Conservation (phyloP, 2,888 invertebrate species). For the Taenaris catops region DNA sequence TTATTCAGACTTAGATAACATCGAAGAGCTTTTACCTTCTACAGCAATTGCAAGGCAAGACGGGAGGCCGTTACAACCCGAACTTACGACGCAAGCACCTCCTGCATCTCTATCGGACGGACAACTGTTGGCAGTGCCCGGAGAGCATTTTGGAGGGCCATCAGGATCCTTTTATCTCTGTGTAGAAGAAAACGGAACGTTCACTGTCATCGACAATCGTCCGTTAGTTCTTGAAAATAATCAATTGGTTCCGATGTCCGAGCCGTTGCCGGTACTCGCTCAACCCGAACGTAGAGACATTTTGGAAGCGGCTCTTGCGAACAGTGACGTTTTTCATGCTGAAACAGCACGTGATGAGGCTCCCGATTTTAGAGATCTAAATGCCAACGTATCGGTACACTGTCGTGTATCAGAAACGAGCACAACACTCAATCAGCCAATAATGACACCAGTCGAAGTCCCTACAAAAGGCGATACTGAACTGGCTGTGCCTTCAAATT, state of each 20-base stretch:
- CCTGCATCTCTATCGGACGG: slow-evolving; percentile 73
- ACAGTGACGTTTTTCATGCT: slow-evolving; percentile 85
- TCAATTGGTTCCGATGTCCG: slow-evolving; percentile 66
- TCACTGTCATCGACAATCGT: slow-evolving; percentile 86
- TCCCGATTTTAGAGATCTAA: slow-evolving; percentile 80
- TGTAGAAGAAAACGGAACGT: slow-evolving; percentile 84
- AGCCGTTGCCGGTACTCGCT: slow-evolving; percentile 41
- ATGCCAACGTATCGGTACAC: slow-evolving; percentile 76
- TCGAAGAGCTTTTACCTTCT: slow-evolving; percentile 67
- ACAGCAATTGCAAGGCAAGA: slow-evolving; percentile 64
- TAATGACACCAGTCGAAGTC: slow-evolving; percentile 90
- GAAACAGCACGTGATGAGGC: slow-evolving; percentile 74
- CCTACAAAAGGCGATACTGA: slow-evolving; percentile 74
- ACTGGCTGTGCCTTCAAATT: slow-evolving; percentile 45
- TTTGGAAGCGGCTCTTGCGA: slow-evolving; percentile 86
- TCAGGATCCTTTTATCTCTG: slow-evolving; percentile 87
- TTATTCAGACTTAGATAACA: slow-evolving; percentile 57
- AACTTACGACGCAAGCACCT: slow-evolving; percentile 31
- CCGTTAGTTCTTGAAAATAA: slow-evolving; percentile 78
- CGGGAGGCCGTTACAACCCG: slow-evolving; percentile 30
- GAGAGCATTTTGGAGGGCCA: slow-evolving; percentile 86
- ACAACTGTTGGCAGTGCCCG: slow-evolving; percentile 85
- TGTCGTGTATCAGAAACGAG: slow-evolving; percentile 87
- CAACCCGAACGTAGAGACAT: slow-evolving; percentile 83
- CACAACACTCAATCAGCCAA: slow-evolving; percentile 86